Conservation (phyloP, 2,888 invertebrate species). For the Cryptocephalus moraei region DNA sequence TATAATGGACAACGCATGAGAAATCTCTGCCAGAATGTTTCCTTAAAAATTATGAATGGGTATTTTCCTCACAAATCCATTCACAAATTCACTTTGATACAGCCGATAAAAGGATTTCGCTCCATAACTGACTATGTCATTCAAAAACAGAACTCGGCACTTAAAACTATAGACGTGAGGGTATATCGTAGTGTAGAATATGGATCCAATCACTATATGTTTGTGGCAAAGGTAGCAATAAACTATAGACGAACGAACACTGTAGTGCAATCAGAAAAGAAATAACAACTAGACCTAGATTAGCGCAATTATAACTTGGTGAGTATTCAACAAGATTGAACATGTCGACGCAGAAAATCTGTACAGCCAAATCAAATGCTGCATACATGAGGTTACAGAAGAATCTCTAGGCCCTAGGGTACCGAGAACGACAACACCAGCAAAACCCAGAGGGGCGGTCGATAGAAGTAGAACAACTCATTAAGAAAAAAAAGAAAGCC, state of each 20-base stretch:
- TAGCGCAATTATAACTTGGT: no score
- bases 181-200: background rate
- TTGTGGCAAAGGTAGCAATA: background rate
- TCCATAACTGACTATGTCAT: background rate
- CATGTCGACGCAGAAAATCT: no score
- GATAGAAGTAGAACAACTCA: background rate
- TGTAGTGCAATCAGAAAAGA: no score
- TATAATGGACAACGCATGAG: no score
- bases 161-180: background rate
- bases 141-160: background rate
- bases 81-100: background rate
- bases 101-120: background rate
- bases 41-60: background rate
- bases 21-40: no score
- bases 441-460: background rate
- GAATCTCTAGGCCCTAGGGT: background rate
- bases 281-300: no score
- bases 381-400: no score
- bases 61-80: background rate
- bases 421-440: background rate
- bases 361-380: no score
- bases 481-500: background rate
- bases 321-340: no score
- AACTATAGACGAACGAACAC: background rate
- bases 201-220: background rate